phyloP scores from a whole-genome alignment of 23 tunicate species.

The Diplosoma virens region DNA sequence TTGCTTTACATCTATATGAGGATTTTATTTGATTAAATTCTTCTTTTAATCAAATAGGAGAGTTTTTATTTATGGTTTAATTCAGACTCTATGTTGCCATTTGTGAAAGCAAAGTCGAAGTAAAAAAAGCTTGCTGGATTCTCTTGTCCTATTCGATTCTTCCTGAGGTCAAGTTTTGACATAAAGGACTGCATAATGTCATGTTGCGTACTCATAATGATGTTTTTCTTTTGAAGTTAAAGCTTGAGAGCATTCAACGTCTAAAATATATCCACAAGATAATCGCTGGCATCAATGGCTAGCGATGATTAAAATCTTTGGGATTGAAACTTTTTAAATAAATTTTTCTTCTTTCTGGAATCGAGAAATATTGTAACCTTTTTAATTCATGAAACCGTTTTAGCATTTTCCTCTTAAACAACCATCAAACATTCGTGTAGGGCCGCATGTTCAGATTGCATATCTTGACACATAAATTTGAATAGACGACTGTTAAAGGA shows the following conservation, averaged over 20 bases:
- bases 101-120: constrained; percentile 4
- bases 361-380: not conserved
- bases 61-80: not conserved
- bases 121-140: constrained; percentile 7
- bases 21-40: not conserved
- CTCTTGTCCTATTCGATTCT: too few relatives aligned
- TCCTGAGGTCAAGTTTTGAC: not conserved
- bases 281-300: not conserved
- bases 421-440: constrained; percentile 9
- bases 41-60: not conserved
- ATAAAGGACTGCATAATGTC: constrained; percentile 3
- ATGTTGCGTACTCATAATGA: too few relatives aligned
- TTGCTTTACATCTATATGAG: not conserved
- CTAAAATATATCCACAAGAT: constrained; percentile 21
- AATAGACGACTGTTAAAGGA: not conserved
- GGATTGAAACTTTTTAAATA: not conserved
- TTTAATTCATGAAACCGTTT: not conserved
- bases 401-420: not conserved
- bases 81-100: too few relatives aligned
- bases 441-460: not conserved
- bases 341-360: not conserved
- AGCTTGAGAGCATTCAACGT: constrained; percentile 11
- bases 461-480: too few relatives aligned
- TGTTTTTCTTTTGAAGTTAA: constrained; percentile 7
- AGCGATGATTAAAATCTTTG: not conserved